These are phyloP conservation scores for Pelochelys cantorii DNA, from an alignment of 2,797 vertebrate species.

Conservation along the genomic window DNA sequence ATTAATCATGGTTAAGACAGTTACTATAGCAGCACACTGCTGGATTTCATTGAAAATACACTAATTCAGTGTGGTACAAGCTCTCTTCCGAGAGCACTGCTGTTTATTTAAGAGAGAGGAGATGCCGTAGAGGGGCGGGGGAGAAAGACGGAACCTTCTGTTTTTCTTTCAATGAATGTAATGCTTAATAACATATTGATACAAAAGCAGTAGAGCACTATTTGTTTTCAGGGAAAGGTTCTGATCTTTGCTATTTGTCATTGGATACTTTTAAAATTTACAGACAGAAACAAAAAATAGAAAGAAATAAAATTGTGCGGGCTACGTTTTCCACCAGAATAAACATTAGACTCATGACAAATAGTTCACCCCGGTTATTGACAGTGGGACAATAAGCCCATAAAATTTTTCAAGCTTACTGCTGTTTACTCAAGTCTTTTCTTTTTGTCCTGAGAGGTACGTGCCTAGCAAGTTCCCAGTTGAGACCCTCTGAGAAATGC, in stretches of 20 bases:
- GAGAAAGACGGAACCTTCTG: conserved; percentile 2
- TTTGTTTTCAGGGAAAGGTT: conserved; percentile 67
- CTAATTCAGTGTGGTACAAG: background rate
- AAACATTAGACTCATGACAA: conserved; percentile 59
- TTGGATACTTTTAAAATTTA: conserved; percentile 69
- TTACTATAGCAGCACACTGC: conserved; percentile 71
- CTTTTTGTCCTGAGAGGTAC: conserved; percentile 19
- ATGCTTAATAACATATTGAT: conserved; percentile 50
- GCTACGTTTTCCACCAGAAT: conserved; percentile 27
- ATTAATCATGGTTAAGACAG: conserved; percentile 75
- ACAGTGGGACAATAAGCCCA: conserved; percentile 59
- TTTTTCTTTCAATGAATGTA: conserved; percentile 63
- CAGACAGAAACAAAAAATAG: background rate
- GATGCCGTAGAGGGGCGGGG: background rate
- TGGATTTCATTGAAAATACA: conserved; percentile 74
- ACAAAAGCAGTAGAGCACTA: conserved; percentile 65
- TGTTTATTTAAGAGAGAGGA: conserved; percentile 65
- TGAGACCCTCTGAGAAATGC: conserved; percentile 35
- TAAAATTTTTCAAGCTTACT: conserved; percentile 50
- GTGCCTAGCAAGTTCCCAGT: conserved; percentile 25
- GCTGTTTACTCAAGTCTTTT: conserved; percentile 51
- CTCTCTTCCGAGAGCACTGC: conserved; percentile 38
- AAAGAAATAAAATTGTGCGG: conserved; percentile 33
- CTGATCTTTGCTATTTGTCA: conserved; percentile 73
- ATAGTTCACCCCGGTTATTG: conserved; percentile 62